Conservation (phyloP, 1,140 invertebrate genomes). For the Ylistrum balloti region DNA sequence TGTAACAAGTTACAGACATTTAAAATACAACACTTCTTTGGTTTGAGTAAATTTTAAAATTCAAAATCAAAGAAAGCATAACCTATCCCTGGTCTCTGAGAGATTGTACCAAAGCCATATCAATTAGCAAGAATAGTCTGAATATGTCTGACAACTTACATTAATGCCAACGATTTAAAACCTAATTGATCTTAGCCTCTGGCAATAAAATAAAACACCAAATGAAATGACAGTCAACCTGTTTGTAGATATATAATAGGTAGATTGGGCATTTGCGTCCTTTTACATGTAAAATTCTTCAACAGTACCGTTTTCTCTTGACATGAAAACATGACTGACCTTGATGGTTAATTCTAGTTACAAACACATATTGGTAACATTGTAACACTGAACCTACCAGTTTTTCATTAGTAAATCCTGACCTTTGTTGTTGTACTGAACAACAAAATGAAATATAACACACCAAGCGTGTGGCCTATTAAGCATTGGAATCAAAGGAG, state of each 20-base stretch:
- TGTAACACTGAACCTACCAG: background rate
- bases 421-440: background rate
- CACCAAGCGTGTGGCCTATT: background rate
- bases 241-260: background rate
- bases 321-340: background rate
- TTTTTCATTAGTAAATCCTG: background rate
- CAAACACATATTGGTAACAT: background rate
- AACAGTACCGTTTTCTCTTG: background rate
- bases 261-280: background rate
- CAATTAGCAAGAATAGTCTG: background rate
- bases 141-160: background rate
- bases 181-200: background rate
- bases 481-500: background rate
- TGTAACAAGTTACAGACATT: background rate
- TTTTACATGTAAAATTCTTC: background rate
- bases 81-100: background rate
- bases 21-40: background rate
- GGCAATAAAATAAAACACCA: slow-evolving; percentile 55
- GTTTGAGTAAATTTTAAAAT: background rate
- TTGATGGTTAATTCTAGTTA: background rate
- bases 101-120: background rate
- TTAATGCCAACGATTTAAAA: background rate
- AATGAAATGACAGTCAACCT: background rate
- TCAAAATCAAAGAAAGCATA: background rate
- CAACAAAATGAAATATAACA: background rate